Percentiles rank a stretch among this genome's conserved stretches.
These are phyloP conservation scores for Drosophila truncata DNA, from an alignment of 1,140 invertebrate species.

Conservation along the genomic window DNA sequence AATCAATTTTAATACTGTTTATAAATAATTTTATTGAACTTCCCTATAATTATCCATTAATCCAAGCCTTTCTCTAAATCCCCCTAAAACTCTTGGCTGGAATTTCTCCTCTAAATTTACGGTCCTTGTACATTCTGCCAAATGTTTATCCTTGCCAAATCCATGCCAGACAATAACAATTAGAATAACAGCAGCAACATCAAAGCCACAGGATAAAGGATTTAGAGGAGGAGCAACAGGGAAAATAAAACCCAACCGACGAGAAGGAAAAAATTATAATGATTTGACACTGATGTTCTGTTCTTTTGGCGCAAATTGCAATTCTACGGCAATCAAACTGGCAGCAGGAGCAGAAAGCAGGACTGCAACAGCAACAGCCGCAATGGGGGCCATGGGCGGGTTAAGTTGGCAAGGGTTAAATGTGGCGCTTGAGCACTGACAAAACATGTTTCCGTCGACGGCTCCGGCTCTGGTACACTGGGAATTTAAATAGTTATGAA, in stretches of 20 bases:
- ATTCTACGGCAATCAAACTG: conserved; percentile 82
- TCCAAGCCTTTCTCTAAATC: conserved; percentile 11
- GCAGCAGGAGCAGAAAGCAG: conserved; percentile 43
- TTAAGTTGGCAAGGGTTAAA: conserved; percentile 67
- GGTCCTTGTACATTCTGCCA: conserved; percentile 1
- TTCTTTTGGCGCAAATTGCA: conserved; percentile 81
- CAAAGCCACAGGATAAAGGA: conserved; percentile 45
- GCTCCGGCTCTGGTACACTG: conserved; percentile 13
- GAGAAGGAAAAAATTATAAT: conserved; percentile 72
- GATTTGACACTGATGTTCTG: conserved; percentile 83
- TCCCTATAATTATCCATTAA: not conserved
- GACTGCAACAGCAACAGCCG: conserved; percentile 41
- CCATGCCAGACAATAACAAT: conserved; percentile 52
- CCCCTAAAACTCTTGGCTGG: not conserved
- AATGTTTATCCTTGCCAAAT: conserved; percentile 41
- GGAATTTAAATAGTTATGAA: not conserved
- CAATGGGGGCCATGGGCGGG: conserved; percentile 12
- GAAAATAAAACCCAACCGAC: conserved; percentile 17
- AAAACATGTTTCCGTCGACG: conserved; percentile 78
- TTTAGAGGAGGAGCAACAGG: conserved; percentile 6
- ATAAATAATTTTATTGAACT: not conserved
- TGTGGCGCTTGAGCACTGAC: conserved; percentile 76
- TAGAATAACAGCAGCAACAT: conserved; percentile 47
- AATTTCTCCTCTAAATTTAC: conserved; percentile 11
- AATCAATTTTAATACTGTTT: not conserved